Evolutionary conservation across 2,797 vertebrate species (phyloP).

Genomic region (Pterois miles): DNA sequence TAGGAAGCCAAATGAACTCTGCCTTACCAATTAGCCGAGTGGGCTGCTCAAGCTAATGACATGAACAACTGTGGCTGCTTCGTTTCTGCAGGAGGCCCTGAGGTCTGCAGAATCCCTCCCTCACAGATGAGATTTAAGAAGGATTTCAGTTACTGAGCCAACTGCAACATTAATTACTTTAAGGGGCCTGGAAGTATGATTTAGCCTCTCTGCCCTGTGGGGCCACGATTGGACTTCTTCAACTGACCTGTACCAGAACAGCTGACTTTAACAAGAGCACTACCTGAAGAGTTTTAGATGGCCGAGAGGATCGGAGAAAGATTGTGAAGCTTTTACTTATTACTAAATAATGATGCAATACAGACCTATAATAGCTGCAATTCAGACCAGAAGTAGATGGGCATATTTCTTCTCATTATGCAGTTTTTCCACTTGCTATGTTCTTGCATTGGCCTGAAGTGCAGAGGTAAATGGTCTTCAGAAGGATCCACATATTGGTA

Average conservation of each 20-base stretch:
- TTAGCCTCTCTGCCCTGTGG: conserved; percentile 56
- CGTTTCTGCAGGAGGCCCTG: conserved; percentile 61
- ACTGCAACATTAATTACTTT: conserved; percentile 71
- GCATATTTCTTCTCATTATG: conserved; percentile 44
- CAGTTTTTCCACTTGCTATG: conserved; percentile 8
- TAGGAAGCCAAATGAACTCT: conserved; percentile 74
- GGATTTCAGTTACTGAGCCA: conserved; percentile 59
- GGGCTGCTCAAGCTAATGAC: conserved; percentile 72
- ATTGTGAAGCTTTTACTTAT: conserved; percentile 49
- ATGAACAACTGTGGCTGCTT: conserved; percentile 65
- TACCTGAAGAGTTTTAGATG: conserved; percentile 49
- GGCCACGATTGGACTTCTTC: conserved; percentile 69
- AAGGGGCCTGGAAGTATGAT: conserved; percentile 60
- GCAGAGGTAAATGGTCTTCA: background rate
- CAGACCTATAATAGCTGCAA: conserved; percentile 42
- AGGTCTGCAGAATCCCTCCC: conserved; percentile 67
- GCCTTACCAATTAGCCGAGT: conserved; percentile 77
- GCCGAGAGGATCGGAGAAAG: conserved; percentile 14
- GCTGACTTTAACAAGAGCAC: conserved; percentile 49
- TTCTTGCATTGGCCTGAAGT: conserved; percentile 18
- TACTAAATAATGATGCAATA: conserved; percentile 53
- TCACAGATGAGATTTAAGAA: conserved; percentile 71
- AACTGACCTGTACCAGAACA: conserved; percentile 61
- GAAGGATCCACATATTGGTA: background rate
- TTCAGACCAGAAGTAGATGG: conserved; percentile 38